phyloP scores from a whole-genome alignment of 2,113 vertebrate genomes.

The cattle (Bos taurus) region DNA sequence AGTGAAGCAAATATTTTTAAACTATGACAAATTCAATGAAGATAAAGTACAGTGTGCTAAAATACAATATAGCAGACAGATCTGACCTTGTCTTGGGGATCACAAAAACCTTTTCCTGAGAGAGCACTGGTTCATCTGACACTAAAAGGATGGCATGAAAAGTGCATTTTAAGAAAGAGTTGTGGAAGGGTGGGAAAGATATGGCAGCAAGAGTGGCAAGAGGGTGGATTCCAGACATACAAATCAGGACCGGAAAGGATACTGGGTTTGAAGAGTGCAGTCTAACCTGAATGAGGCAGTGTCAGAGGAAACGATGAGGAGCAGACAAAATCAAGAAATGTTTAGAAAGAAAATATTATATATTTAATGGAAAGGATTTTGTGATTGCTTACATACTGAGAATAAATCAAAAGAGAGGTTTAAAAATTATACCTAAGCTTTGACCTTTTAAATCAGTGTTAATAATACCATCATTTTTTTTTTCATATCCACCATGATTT shows the following conservation, averaged over 20 bases:
- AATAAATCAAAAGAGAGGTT: neutral
- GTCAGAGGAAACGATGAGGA: neutral
- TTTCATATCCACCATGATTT: neutral
- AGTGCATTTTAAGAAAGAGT: neutral
- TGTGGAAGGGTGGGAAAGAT: neutral
- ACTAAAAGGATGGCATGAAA: neutral
- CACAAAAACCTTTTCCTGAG: neutral
- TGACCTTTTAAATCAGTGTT: neutral
- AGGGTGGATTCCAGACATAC: neutral
- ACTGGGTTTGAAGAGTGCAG: neutral
- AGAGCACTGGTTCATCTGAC: neutral
- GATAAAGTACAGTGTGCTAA: neutral
- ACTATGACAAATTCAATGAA: neutral
- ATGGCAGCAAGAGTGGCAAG: fast-evolving
- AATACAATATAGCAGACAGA: neutral
- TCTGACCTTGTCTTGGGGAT: neutral
- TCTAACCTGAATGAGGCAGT: neutral
- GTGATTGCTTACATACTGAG: neutral
- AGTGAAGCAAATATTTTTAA: neutral
- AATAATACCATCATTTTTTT: neutral
- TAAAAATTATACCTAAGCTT: neutral
- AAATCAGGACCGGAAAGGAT: neutral
- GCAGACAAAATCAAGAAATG: neutral
- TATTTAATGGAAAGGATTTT: neutral
- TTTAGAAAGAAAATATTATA: neutral